Percentiles rank a stretch among this genome's conserved stretches.
Evolutionary conservation across 2,797 vertebrate genomes (phyloP).

Genomic region (Ptychobarbus kaznakovi): DNA sequence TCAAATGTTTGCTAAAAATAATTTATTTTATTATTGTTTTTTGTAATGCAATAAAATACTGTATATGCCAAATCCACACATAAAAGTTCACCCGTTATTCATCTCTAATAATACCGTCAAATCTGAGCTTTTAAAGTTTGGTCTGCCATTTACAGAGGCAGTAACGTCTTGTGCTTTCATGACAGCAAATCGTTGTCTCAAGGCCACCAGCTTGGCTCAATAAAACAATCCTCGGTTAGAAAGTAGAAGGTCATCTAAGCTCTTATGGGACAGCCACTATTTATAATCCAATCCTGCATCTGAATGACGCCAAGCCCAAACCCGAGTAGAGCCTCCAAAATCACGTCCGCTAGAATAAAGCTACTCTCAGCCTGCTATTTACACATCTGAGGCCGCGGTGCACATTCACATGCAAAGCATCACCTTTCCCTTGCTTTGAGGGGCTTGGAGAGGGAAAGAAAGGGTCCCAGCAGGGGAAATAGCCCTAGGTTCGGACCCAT

Average conservation of each 20-base stretch:
- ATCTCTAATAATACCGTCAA: constrained; percentile 3
- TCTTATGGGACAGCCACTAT: constrained; percentile 42
- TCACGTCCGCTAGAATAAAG: constrained; percentile 47
- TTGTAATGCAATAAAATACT: neutral
- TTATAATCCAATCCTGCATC: constrained; percentile 45
- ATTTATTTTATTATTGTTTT: neutral
- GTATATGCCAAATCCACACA: neutral
- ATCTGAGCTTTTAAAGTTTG: neutral
- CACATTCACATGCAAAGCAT: constrained; percentile 46
- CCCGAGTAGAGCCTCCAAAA: constrained; percentile 28
- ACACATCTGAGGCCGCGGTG: constrained; percentile 38
- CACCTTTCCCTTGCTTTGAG: constrained; percentile 42
- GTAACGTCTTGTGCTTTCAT: constrained; percentile 41
- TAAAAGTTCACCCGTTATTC: neutral
- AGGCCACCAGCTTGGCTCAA: constrained; percentile 34
- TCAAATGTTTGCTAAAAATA: too few relatives aligned
- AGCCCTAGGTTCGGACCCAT: constrained; percentile 24
- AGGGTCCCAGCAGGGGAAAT: constrained; percentile 27
- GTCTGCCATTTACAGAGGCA: neutral
- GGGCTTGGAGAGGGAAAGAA: constrained; percentile 25
- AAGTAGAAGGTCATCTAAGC: constrained; percentile 48
- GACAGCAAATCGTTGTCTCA: constrained; percentile 42
- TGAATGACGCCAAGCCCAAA: constrained; percentile 40
- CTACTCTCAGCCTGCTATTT: constrained; percentile 23
- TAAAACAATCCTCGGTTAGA: constrained; percentile 47